Evolutionary conservation across 2,113 vertebrate species (phyloP).

Genomic region (Gnathonemus longibarbis): DNA sequence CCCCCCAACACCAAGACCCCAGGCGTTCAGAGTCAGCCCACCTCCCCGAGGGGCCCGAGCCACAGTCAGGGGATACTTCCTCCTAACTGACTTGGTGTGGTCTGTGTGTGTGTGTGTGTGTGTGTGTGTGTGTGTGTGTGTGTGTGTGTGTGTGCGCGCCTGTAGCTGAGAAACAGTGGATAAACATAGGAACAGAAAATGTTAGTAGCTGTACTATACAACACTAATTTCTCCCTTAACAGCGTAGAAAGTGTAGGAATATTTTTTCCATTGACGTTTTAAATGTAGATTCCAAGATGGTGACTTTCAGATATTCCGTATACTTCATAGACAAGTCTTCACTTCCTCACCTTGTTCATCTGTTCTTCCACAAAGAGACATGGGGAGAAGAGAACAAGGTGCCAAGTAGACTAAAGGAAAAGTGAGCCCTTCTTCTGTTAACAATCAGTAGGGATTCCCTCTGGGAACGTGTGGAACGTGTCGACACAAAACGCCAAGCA

Average conservation of each 20-base stretch:
- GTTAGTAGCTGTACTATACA: neutral
- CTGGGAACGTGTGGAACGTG: neutral
- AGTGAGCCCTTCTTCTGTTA: neutral
- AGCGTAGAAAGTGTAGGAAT: neutral
- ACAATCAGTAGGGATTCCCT: neutral
- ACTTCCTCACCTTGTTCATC: neutral
- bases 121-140: too few relatives aligned
- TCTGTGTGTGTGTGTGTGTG: conserved; percentile 15
- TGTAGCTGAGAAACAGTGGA: neutral
- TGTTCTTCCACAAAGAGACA: neutral
- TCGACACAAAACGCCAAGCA: neutral
- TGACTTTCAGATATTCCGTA: neutral
- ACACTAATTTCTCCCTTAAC: neutral
- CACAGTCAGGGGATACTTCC: conserved; percentile 2
- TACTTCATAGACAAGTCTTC: neutral
- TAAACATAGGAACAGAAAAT: neutral
- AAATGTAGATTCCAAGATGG: neutral
- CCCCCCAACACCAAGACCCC: neutral
- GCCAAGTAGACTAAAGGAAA: neutral
- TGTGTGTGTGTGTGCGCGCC: neutral
- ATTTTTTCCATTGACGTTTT: neutral
- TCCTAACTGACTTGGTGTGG: conserved; percentile 3
- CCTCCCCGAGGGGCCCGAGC: neutral
- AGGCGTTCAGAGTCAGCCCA: neutral
- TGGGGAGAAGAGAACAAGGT: neutral